Percentiles rank a stretch among this genome's conserved stretches.
These are phyloP conservation scores for Sinosuthora webbiana DNA, from an alignment of 2,113 vertebrate genomes.

Conservation along the genomic window DNA sequence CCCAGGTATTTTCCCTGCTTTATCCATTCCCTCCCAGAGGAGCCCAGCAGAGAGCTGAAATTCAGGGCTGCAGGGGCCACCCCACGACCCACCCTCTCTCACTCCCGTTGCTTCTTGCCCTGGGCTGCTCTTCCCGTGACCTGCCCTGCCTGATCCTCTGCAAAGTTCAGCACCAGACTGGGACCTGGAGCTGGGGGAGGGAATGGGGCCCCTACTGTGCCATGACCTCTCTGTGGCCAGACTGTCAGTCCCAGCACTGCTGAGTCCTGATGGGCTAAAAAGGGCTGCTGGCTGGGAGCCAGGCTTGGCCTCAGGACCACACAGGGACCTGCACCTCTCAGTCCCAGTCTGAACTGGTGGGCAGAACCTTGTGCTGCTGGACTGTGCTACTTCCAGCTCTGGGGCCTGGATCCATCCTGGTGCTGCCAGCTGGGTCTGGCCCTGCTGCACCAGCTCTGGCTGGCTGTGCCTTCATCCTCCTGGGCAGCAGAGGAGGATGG, in stretches of 20 bases:
- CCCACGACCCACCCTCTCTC: neutral
- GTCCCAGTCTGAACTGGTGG: neutral
- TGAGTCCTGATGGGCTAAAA: neutral
- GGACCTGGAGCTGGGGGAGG: neutral
- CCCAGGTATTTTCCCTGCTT: neutral
- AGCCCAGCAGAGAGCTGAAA: neutral
- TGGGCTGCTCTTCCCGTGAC: neutral
- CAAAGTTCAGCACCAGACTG: neutral
- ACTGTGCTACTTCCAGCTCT: fast-evolving
- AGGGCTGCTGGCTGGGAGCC: neutral
- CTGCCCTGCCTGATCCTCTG: neutral
- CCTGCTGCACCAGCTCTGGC: neutral
- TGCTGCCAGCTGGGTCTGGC: neutral
- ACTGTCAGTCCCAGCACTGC: neutral
- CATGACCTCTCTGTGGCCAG: too few relatives aligned
- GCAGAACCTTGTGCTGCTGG: neutral
- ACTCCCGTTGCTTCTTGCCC: neutral
- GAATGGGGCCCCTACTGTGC: fast-evolving
- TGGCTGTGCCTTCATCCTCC: neutral
- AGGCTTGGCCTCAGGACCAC: neutral
- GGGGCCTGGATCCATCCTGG: neutral
- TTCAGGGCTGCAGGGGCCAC: neutral
- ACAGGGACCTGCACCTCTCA: neutral
- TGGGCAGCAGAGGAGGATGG: neutral
- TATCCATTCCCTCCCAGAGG: fast-evolving